phyloP scores from a whole-genome alignment of 2,888 invertebrate genomes.

The Eristalinus aeneus region DNA sequence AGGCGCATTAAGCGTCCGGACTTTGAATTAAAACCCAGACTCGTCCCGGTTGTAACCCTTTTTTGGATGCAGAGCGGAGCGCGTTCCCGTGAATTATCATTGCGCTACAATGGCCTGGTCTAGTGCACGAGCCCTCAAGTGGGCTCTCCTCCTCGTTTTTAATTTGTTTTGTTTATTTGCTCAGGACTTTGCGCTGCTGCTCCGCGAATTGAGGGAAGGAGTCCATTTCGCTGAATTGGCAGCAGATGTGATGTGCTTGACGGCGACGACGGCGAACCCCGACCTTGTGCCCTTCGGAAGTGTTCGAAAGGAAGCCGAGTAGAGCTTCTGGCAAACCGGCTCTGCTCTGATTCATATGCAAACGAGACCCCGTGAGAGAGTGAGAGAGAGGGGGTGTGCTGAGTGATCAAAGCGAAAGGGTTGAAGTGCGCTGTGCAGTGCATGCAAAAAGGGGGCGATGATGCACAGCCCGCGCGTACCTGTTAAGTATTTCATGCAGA shows the following conservation, averaged over 20 bases:
- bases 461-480: slow-evolving; percentile 59
- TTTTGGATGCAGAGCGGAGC: slow-evolving; percentile 31
- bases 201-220: slow-evolving; percentile 2
- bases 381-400: background rate
- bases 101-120: slow-evolving; percentile 60
- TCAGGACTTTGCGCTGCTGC: slow-evolving; percentile 49
- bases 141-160: slow-evolving; percentile 48
- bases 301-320: slow-evolving; percentile 7
- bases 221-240: slow-evolving; percentile 53
- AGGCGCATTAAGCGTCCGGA: slow-evolving; percentile 65
- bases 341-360: background rate
- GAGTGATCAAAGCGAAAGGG: slow-evolving; percentile 56
- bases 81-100: slow-evolving; percentile 60
- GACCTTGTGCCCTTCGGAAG: slow-evolving; percentile 34
- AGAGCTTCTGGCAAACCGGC: slow-evolving; percentile 36
- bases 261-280: background rate
- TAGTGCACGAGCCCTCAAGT: slow-evolving; percentile 61
- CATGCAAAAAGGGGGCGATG: slow-evolving; percentile 43
- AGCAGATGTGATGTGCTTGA: slow-evolving; percentile 25
- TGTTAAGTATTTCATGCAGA: slow-evolving; percentile 66
- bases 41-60: slow-evolving; percentile 34
- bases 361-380: too few species aligned
- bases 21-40: slow-evolving; percentile 57
- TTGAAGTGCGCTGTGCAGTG: slow-evolving; percentile 26
- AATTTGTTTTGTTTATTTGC: slow-evolving; percentile 57